Evolutionary conservation across 2,888 invertebrate genomes (phyloP), one percentile per base, ranked within the genome.

Genomic region (Diaphora mendica): DNA sequence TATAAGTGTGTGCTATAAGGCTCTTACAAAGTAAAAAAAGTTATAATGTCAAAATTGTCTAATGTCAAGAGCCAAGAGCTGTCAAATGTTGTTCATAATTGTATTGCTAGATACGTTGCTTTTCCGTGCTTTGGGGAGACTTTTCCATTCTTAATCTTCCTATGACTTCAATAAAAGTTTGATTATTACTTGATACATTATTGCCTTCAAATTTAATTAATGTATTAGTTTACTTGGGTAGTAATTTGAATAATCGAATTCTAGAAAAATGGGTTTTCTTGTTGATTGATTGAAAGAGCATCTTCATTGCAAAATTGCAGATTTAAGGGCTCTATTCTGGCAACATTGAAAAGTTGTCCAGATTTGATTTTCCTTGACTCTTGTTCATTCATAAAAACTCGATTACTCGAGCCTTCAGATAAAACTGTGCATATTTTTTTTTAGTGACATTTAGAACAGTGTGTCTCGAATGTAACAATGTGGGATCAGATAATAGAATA

Each of bases 401-500:
- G 55, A 68, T 42, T 66, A n/a, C 64, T 55, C 67, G 55, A 68
- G 55, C 69, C 44, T 71, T 44, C 66, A 33, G 72, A 66, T 51
- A 74, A 75, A 75, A 70, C 68, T 23, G 23, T 66, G 62, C 70
- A 71, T 8, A 5, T 15, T 30, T 30, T 30, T 30, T 15, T 26
- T 30, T 62, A 30, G 15, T 30, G 30, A 30, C 8, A 62, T 30
- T 30, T 30, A 23, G 23, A 67, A 67, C 74, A 80, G 75, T 69
- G 76, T 77, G 71, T 71, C 70, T 26, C 55, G 59, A 48, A 26
- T 74, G 68, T n/a, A 65, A 70, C 35, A 76, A 74, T 96, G 96
- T 94, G 94, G 94, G 93, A 94, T 71, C 90, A 91, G 78, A 89
- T 93, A 3, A 95, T 98, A 87, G 96, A 97, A 86, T 96, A 97